Percentiles rank a stretch among this genome's conserved stretches.
phyloP scores from a whole-genome alignment of 2,888 invertebrate genomes.

The Miltochrista miniata region DNA sequence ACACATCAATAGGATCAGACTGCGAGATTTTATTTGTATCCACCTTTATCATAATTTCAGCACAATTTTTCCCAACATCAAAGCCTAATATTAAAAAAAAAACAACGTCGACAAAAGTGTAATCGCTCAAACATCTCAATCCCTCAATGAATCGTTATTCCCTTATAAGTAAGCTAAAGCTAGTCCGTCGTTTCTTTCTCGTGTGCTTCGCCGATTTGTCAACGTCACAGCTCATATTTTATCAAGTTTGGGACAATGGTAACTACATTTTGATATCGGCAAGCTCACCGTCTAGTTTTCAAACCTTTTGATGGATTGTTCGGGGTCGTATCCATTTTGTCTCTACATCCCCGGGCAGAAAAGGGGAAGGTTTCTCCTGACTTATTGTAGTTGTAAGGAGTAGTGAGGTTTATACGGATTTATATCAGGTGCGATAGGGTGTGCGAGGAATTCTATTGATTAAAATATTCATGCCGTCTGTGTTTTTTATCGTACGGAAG shows the following conservation, averaged over 20 bases:
- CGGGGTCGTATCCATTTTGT: slow-evolving; percentile 55
- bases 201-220: slow-evolving; percentile 63
- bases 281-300: slow-evolving; percentile 62
- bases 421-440: slow-evolving; percentile 32
- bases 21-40: too few species aligned
- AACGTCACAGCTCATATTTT: slow-evolving; percentile 79
- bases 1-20: too few species aligned
- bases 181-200: slow-evolving; percentile 35
- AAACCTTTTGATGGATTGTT: slow-evolving; percentile 70
- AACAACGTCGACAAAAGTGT: not conserved
- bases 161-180: slow-evolving; percentile 15
- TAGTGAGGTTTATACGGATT: slow-evolving; percentile 39
- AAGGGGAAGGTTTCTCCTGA: slow-evolving; percentile 42
- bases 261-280: slow-evolving; percentile 79
- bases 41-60: not conserved
- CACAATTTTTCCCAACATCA: too few species aligned
- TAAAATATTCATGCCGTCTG: slow-evolving; percentile 6
- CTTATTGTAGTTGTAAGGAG: slow-evolving; percentile 41
- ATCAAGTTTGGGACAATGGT: slow-evolving; percentile 76
- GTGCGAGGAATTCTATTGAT: slow-evolving; percentile 6
- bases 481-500: slow-evolving; percentile 6
- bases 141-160: slow-evolving; percentile 14
- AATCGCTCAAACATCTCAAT: slow-evolving; percentile 9
- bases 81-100: not conserved
- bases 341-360: slow-evolving; percentile 37